Evolutionary conservation across 2,113 vertebrate genomes (phyloP).

Genomic region (Albula glossodonta): DNA sequence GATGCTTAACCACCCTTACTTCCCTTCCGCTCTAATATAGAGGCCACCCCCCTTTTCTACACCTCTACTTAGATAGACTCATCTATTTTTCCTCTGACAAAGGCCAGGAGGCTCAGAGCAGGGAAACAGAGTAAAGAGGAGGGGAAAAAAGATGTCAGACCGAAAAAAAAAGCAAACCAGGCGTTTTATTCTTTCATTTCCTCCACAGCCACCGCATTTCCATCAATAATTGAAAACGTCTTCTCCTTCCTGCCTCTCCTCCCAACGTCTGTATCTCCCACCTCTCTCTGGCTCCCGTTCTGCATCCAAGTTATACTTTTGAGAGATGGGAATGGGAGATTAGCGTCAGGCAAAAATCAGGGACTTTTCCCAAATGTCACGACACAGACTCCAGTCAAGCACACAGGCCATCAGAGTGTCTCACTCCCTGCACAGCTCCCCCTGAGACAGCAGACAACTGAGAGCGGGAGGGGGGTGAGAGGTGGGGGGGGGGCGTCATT

Average conservation of each 20-base stretch:
- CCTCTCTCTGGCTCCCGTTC: not conserved
- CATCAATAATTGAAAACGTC: slow-evolving; percentile 59
- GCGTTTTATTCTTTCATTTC: slow-evolving; percentile 63
- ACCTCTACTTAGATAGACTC: slow-evolving; percentile 50
- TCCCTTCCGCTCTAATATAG: slow-evolving; percentile 17
- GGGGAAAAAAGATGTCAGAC: slow-evolving; percentile 8
- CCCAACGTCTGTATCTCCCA: not conserved
- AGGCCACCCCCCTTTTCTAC: slow-evolving; percentile 24
- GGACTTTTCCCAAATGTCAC: not conserved
- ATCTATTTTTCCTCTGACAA: slow-evolving; percentile 53
- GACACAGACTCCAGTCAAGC: not conserved
- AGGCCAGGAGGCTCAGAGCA: slow-evolving; percentile 36
- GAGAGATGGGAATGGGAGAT: not conserved
- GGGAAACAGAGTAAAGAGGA: slow-evolving; percentile 3
- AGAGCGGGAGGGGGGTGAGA: no score
- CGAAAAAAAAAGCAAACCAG: slow-evolving; percentile 53
- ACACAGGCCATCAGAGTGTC: not conserved
- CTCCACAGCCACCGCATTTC: slow-evolving; percentile 41
- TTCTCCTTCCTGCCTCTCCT: slow-evolving; percentile 11
- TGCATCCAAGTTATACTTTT: not conserved
- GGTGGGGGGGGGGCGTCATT: not conserved
- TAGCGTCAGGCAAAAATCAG: not conserved
- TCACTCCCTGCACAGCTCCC: not conserved
- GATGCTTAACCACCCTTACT: slow-evolving; percentile 35
- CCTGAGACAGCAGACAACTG: not conserved